Evolutionary conservation across 2,888 invertebrate genomes (phyloP), one percentile per base, ranked within the genome.

Genomic region (Hydriomena furcata): DNA sequence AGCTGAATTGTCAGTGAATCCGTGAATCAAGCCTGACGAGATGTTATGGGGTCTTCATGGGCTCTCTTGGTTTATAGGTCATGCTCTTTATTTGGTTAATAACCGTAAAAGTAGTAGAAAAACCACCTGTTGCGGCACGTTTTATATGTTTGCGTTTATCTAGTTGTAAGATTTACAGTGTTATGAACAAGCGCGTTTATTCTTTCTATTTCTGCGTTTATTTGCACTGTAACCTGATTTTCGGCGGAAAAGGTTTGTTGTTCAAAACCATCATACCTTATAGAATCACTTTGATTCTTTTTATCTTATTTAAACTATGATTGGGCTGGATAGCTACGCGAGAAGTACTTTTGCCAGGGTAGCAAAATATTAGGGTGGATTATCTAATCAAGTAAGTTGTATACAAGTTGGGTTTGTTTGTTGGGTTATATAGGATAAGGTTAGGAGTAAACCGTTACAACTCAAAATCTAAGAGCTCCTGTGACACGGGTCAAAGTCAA

Each of bases 1-100:
- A 52, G 47, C 60, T 68, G 68, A 71, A 70, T 71, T 72, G 62
- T 60, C 57, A 52, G 58, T 56, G 63, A 55, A 60, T 60, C 58
- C 61, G 46, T 56, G 58, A 52, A 52, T 51, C 54, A 52, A 65
- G 61, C 60, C 60, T 68, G 66, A 66, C 66, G 68, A 65, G 70
- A 67, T 65, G 67, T 68, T 65, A 71, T 61, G 62, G 53, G 35
- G 27, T 30, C 57, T 40, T 41, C 61, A 61, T 61, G 54, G 20
- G 31, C 23, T 24, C 50, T 40, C 61, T 61, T 55, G 55, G 63
- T 73, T 73, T 72, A 72, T 68, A 70, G 63, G 63, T 63, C 60
- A 61, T 62, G 55, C 61, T 68, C 65, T 74, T 68, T 69, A 71
- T 74, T 65, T 62, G 66, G 66, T 70, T 73, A 73, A 73, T 75